A percentile compares a stretch with the other conserved stretches of the same genome.
Evolutionary conservation across 1,140 invertebrate species (phyloP).

Genomic region (Drosophila kanapiae): DNA sequence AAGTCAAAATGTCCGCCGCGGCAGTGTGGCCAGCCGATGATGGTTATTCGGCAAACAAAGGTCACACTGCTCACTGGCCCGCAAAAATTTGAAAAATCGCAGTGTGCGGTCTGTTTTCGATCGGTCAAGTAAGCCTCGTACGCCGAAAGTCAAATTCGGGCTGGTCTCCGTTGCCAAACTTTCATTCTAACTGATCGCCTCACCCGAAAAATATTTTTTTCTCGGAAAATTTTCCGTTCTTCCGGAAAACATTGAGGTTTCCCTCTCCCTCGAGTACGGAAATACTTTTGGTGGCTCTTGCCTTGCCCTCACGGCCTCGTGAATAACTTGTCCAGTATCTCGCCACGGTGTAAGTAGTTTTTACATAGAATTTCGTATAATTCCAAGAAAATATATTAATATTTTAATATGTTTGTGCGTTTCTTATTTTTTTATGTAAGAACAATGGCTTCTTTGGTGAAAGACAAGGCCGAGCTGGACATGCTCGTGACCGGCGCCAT

Average conservation of each 20-base stretch:
- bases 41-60: not conserved
- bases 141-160: not conserved
- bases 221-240: conserved; percentile 6
- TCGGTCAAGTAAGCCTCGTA: not conserved
- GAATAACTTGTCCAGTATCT: not conserved
- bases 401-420: not conserved
- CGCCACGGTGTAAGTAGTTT: conserved; percentile 3
- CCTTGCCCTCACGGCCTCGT: not conserved
- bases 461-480: conserved; percentile 86
- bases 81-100: not conserved
- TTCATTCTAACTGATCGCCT: not conserved
- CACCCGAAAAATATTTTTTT: not conserved
- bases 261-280: not conserved
- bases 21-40: not conserved
- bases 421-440: conserved; percentile 1
- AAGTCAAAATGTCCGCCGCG: not conserved
- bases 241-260: not conserved
- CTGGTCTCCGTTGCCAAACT: too few species aligned
- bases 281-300: not conserved
- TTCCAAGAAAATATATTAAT: not conserved
- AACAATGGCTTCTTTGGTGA: conserved; percentile 64
- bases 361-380: not conserved
- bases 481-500: conserved; percentile 89
- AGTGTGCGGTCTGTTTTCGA: not conserved
- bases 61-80: not conserved